phyloP scores from a whole-genome alignment of 2,888 invertebrate genomes.

The Dichetophora obliterata region DNA sequence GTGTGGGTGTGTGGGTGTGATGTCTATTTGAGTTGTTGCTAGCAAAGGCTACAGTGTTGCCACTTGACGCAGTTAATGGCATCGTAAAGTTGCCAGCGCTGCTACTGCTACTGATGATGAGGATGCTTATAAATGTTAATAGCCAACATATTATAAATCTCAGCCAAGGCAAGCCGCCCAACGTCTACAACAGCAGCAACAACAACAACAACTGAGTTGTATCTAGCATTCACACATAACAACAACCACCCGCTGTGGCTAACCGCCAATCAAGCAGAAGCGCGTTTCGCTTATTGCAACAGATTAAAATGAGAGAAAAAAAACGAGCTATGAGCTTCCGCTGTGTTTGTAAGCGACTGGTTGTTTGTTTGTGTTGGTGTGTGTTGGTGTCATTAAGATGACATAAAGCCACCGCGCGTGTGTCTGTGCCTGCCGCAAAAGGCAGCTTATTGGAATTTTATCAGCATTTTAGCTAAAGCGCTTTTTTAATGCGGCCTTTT shows the following conservation, averaged over 20 bases:
- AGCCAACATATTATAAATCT: constrained; percentile 28
- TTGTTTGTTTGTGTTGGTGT: not conserved
- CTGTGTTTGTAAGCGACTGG: not conserved
- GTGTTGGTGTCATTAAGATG: constrained; percentile 46
- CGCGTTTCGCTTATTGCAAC: constrained; percentile 13
- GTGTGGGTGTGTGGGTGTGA: not conserved
- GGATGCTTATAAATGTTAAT: constrained; percentile 28
- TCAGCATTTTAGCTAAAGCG: constrained; percentile 42
- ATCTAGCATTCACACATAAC: not conserved
- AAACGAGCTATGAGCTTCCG: not conserved
- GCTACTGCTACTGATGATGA: constrained; percentile 14
- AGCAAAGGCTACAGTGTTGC: not conserved
- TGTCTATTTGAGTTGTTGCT: not conserved
- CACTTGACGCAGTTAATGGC: constrained; percentile 44
- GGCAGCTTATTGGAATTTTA: constrained; percentile 49
- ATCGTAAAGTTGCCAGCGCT: constrained; percentile 45
- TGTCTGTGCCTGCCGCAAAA: constrained; percentile 32
- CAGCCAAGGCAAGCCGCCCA: constrained; percentile 5
- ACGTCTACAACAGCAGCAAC: too few relatives aligned
- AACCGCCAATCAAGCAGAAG: not conserved
- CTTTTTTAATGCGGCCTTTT: constrained; percentile 31
- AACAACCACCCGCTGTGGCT: not conserved
- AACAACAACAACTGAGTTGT: not conserved
- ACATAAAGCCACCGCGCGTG: constrained; percentile 38
- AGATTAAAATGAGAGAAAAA: not conserved